These are phyloP conservation scores for Rhagologus leucostigma DNA, from an alignment of 2,113 vertebrate genomes.

Conservation along the genomic window DNA sequence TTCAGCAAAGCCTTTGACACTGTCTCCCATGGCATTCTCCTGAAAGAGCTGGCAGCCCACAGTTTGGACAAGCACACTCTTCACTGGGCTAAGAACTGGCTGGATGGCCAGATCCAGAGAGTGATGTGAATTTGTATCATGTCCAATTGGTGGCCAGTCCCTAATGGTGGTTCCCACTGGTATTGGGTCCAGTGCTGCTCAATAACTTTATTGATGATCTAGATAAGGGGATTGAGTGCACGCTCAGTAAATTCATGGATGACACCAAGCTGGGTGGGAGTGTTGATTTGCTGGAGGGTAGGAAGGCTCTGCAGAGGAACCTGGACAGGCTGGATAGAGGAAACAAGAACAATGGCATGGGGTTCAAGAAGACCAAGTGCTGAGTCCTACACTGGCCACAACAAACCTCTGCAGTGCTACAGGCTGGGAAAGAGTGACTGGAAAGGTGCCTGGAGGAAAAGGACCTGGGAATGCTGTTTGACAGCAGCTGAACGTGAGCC, in stretches of 20 bases:
- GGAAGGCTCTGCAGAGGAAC: background rate
- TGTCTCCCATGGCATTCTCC: background rate
- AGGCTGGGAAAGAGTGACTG: background rate
- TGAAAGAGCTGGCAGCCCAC: background rate
- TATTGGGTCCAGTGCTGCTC: background rate
- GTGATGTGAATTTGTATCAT: background rate
- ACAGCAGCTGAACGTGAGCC: background rate
- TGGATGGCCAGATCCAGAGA: background rate
- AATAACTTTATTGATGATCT: background rate
- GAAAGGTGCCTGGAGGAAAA: background rate
- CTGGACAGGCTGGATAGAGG: background rate
- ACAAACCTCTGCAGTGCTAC: background rate
- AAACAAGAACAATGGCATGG: rapidly evolving
- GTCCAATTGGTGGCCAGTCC: background rate
- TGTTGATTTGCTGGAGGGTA: background rate
- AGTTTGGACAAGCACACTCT: no score
- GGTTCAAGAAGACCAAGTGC: background rate
- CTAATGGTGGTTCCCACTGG: background rate
- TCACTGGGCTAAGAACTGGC: background rate
- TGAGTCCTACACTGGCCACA: background rate
- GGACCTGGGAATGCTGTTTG: rapidly evolving
- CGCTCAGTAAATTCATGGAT: background rate
- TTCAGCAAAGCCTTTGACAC: background rate
- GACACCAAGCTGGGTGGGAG: background rate
- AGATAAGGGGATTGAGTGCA: rapidly evolving